Base-by-base conservation (phyloP, 2,113 vertebrate species). In the Motacilla tschutschensis region DNA sequence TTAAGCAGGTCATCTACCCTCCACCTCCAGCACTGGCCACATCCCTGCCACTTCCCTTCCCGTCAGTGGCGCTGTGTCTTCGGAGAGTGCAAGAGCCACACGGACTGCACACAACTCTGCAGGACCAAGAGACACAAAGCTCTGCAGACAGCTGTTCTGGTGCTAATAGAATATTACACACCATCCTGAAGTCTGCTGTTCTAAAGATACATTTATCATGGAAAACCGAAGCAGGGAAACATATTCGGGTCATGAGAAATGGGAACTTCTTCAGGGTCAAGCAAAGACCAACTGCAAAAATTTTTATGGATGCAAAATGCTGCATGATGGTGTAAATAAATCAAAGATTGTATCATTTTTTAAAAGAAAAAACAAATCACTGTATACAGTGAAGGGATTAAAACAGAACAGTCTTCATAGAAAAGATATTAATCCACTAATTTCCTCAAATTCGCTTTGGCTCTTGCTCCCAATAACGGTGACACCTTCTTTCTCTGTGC, bases 1-100 rank as follows among this genome's bases (percentile, higher is more conserved):
- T 40, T 40, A 57, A 88, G 36, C 41, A 63, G 44, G n/a, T 70
- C 54, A 26, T 19, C 41, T 44, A 12, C 59, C 17, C 41, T 53
- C 40, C 24, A 29, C 14, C 40, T 33, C 46, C 64, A 75, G 47
- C 59, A 24, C 28, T 1, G 36, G 62, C 77, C 51, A 12, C 35
- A 43, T 43, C 47, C 53, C 70, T 51, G 53, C n/a, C 70, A 18
- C 53, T 25, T 50, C 41, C 40, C 53, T 35, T 55, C 63, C 65
- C 46, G 40, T 6, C 21, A 46, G 31, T 1, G 19, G 28, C 2
- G 0, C 31, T 38, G 20, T 1, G 1, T 43, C 40, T 46, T 44
- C 4, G 5, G 12, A 44, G 11, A 28, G n/a, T 3, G 0, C 24
- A 36, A 67, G 15, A 64, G 55, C 47, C 76, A 58, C 47, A 48